These are phyloP conservation scores for Lanius ludovicianus DNA, from an alignment of 2,113 vertebrate species.

Conservation along the genomic window DNA sequence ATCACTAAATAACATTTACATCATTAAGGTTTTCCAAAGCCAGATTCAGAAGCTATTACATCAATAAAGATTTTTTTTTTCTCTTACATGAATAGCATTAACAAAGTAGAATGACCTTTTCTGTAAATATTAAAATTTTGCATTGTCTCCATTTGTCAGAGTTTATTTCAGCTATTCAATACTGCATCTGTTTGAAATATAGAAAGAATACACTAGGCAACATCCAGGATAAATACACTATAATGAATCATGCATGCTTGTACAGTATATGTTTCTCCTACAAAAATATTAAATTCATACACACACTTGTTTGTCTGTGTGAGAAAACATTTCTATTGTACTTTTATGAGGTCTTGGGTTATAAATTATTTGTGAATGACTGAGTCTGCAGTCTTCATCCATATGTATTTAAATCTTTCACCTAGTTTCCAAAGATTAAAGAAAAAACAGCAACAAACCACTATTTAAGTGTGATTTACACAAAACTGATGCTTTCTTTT, in stretches of 20 bases:
- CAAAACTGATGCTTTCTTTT: not conserved
- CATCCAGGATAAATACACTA: not conserved
- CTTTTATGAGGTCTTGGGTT: not conserved
- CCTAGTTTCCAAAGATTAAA: not conserved
- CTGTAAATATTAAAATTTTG: not conserved
- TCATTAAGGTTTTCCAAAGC: not conserved
- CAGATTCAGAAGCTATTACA: not conserved
- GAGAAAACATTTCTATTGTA: not conserved
- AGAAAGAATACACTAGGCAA: not conserved
- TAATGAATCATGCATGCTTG: not conserved
- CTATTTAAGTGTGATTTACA: not conserved
- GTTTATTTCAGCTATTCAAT: not conserved
- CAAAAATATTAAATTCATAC: not conserved
- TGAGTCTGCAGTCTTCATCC: not conserved
- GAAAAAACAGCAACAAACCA: not conserved
- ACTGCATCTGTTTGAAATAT: not conserved
- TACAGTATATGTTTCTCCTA: not conserved
- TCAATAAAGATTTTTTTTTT: not conserved
- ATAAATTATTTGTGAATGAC: not conserved
- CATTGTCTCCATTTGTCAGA: not conserved
- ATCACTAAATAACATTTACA: not conserved
- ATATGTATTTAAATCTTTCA: not conserved
- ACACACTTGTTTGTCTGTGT: not conserved
- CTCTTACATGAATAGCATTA: not conserved
- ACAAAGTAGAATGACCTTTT: not conserved